Conservation (phyloP, 2,113 vertebrate genomes). For the Erpornis zantholeuca region DNA sequence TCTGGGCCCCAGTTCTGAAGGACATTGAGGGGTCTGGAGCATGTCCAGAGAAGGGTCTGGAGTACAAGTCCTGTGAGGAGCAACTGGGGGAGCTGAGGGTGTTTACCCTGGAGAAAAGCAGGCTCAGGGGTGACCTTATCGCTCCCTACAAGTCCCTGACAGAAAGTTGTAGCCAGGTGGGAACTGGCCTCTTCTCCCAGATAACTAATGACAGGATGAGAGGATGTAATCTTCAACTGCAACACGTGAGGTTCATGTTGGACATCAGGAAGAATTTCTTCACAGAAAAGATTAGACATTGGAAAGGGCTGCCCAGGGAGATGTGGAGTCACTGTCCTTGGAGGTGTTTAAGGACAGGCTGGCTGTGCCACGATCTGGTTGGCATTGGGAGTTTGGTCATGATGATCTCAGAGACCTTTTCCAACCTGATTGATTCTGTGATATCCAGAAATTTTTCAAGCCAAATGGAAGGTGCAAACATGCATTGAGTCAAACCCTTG, state of each 20-base stretch:
- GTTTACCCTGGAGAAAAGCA: neutral
- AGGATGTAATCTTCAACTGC: neutral
- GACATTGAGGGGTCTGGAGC: neutral
- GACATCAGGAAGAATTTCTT: neutral
- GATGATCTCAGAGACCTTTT: neutral
- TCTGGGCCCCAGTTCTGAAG: neutral
- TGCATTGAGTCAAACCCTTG: neutral
- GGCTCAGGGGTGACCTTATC: neutral
- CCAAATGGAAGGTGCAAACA: neutral
- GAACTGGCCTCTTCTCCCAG: neutral
- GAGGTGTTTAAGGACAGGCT: neutral
- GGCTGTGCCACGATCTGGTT: neutral
- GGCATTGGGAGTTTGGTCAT: neutral
- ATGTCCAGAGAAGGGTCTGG: neutral
- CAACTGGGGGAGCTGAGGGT: neutral
- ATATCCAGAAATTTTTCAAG: neutral
- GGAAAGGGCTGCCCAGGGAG: neutral
- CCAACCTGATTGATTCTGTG: neutral
- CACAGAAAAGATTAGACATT: fast-evolving
- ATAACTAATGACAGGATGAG: neutral
- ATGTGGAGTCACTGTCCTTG: neutral
- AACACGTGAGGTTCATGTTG: neutral
- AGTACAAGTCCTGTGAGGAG: neutral
- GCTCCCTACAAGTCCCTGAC: neutral
- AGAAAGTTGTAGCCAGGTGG: neutral